Percentiles rank a stretch among this genome's conserved stretches.
These are phyloP conservation scores for Acromyrmex heyeri DNA, from an alignment of 1,140 invertebrate species.

Conservation along the genomic window DNA sequence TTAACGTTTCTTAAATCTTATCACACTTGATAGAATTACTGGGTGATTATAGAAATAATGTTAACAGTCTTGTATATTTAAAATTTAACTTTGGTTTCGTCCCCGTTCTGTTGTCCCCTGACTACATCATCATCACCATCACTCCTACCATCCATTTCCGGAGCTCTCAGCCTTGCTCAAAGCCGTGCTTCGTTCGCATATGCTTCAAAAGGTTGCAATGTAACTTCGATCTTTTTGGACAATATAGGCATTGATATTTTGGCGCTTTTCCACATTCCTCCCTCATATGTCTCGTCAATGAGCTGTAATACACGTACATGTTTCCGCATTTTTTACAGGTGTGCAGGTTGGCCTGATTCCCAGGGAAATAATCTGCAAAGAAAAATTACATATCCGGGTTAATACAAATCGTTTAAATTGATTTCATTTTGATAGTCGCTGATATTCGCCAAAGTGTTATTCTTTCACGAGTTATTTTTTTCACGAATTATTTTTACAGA, in stretches of 20 bases:
- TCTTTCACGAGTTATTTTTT: not conserved
- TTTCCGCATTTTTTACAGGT: slow-evolving; percentile 85
- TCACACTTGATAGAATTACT: not conserved
- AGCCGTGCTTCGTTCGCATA: slow-evolving; percentile 78
- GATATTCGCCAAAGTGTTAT: slow-evolving; percentile 1
- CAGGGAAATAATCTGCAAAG: slow-evolving; percentile 69
- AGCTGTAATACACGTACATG: slow-evolving; percentile 84
- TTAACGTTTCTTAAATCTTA: not conserved
- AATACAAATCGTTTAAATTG: slow-evolving; percentile 25
- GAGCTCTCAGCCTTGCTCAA: slow-evolving; percentile 17
- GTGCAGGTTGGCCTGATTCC: slow-evolving; percentile 27
- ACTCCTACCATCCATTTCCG: not conserved
- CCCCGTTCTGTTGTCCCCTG: not conserved
- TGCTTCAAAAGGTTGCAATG: slow-evolving; percentile 84
- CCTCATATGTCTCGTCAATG: slow-evolving; percentile 84
- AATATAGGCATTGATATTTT: slow-evolving; percentile 86
- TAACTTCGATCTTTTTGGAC: slow-evolving; percentile 82
- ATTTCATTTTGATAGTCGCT: not conserved
- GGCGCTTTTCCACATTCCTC: slow-evolving; percentile 86
- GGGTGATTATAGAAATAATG: not conserved
- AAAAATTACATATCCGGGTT: slow-evolving; percentile 60
- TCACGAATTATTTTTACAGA: not conserved
- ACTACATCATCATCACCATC: not conserved
- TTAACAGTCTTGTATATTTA: slow-evolving; percentile 17
- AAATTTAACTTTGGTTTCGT: not conserved